These are phyloP conservation scores for Nymphicus hollandicus DNA, from an alignment of 2,113 vertebrate genomes.

Conservation along the genomic window DNA sequence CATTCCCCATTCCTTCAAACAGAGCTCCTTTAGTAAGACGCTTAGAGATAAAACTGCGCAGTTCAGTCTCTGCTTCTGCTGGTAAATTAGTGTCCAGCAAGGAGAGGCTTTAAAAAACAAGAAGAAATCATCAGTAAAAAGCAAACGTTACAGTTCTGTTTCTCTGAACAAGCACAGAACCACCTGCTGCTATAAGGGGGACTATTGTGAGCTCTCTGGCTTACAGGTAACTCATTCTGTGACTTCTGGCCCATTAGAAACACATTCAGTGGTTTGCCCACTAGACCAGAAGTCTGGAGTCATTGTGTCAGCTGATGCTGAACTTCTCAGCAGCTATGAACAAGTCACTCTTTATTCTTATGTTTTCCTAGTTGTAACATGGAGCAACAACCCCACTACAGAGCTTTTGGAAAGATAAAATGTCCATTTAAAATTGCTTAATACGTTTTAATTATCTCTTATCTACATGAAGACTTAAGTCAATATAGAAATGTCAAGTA, in stretches of 20 bases:
- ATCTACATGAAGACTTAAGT: not conserved
- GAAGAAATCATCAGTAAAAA: not conserved
- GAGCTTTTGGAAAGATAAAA: not conserved
- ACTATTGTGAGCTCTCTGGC: not conserved
- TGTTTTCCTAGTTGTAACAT: not conserved
- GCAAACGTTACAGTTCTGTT: not conserved
- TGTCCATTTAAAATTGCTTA: not conserved
- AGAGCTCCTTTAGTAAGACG: constrained; percentile 91
- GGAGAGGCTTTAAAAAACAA: constrained; percentile 79
- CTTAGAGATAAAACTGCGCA: constrained; percentile 86
- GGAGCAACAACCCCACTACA: not conserved
- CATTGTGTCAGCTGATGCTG: not conserved
- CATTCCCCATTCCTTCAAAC: constrained; percentile 93
- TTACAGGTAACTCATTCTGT: not conserved
- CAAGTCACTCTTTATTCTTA: not conserved
- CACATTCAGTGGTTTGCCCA: not conserved
- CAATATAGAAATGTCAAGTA: not conserved
- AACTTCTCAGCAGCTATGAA: not conserved
- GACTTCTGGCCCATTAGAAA: not conserved
- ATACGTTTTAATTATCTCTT: not conserved
- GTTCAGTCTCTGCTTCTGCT: constrained; percentile 85
- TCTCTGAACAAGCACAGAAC: not conserved
- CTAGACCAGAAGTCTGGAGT: not conserved
- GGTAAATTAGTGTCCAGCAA: constrained; percentile 88
- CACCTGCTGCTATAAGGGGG: not conserved